phyloP scores from a whole-genome alignment of 2,888 invertebrate species.

The Clostera curtula region DNA sequence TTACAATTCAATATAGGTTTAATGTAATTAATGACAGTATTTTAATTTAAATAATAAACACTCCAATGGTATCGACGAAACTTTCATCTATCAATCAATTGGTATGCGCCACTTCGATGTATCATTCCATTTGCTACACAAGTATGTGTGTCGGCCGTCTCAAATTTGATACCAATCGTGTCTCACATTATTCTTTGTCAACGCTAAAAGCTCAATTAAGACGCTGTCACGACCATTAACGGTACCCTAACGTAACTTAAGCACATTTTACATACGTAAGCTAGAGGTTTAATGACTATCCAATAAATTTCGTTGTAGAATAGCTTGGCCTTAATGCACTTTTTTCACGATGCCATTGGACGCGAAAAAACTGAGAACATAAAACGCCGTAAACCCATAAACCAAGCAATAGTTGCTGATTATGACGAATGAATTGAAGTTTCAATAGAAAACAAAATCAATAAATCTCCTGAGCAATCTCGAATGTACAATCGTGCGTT shows the following conservation, averaged over 20 bases:
- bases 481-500: slow-evolving; percentile 24
- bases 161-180: slow-evolving; percentile 32
- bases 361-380: too few relatives aligned
- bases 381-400: too few relatives aligned
- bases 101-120: slow-evolving; percentile 15
- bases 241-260: slow-evolving; percentile 15
- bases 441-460: background rate
- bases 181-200: slow-evolving; percentile 49
- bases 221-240: slow-evolving; percentile 31
- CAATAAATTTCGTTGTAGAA: slow-evolving; percentile 4
- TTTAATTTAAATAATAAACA: too few relatives aligned
- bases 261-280: slow-evolving; percentile 15
- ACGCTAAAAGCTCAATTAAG: slow-evolving; percentile 53
- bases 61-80: too few relatives aligned
- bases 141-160: slow-evolving; percentile 31
- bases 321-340: too few relatives aligned
- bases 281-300: slow-evolving; percentile 10
- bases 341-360: too few relatives aligned
- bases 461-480: slow-evolving; percentile 21
- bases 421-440: background rate
- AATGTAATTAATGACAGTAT: too few relatives aligned
- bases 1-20: too few relatives aligned
- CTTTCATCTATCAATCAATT: slow-evolving; percentile 25
- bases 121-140: slow-evolving; percentile 23
- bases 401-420: background rate